Percentiles rank a stretch among this genome's conserved stretches.
Evolutionary conservation across 1,140 invertebrate genomes (phyloP).

Genomic region (Lamellibrachia luymesi): DNA sequence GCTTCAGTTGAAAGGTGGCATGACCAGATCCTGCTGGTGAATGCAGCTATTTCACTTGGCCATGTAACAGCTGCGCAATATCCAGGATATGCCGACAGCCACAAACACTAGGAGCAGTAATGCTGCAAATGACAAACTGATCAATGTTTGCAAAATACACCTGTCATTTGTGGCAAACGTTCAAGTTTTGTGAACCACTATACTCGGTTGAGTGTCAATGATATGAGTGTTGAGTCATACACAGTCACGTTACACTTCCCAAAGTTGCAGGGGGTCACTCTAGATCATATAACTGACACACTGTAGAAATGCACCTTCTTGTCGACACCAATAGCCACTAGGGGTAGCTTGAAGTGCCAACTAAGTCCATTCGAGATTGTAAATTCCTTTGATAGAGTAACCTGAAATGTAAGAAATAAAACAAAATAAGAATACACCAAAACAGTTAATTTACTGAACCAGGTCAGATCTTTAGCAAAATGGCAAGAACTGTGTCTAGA

Average conservation of each 20-base stretch:
- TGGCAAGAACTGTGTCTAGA: background rate
- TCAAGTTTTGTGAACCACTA: too few species aligned
- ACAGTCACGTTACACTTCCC: background rate
- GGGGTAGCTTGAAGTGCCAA: constrained; percentile 43
- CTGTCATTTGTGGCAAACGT: too few species aligned
- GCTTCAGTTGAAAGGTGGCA: background rate
- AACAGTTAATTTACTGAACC: background rate
- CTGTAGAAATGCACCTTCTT: constrained; percentile 40
- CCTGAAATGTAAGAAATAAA: background rate
- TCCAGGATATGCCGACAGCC: background rate
- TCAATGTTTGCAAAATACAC: too few species aligned
- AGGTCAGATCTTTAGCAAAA: background rate
- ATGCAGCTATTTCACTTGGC: background rate
- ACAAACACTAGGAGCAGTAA: background rate
- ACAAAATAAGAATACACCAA: background rate
- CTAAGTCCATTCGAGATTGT: constrained; percentile 38
- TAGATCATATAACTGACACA: background rate
- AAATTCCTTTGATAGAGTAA: background rate
- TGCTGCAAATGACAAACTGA: background rate
- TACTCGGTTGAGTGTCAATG: too few species aligned
- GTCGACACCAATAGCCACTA: constrained; percentile 47
- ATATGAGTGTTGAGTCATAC: background rate
- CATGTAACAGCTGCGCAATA: background rate
- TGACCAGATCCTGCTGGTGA: background rate
- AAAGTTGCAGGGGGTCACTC: background rate